Percentiles rank a stretch among this genome's conserved stretches.
These are phyloP conservation scores for Pentamera pediparva DNA, from an alignment of 53 echinoderm and acorn worm genomes.

Conservation along the genomic window DNA sequence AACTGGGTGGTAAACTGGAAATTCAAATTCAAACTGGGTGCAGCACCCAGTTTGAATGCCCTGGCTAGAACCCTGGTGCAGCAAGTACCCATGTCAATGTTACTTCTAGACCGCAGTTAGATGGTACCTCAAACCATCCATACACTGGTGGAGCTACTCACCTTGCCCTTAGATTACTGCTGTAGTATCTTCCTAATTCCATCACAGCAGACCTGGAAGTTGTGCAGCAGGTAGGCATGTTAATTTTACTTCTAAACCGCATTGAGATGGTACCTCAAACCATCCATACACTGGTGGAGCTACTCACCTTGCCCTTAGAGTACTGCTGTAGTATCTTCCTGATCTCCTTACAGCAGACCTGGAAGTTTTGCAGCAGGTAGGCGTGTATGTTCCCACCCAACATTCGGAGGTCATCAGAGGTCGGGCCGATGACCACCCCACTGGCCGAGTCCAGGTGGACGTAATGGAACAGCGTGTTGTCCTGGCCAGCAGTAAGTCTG, in stretches of 20 bases:
- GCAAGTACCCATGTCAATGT: too few relatives aligned
- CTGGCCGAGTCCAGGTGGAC: slow-evolving; percentile 62
- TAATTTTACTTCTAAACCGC: too few relatives aligned
- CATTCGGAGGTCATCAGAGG: slow-evolving; percentile 58
- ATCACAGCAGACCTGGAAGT: slow-evolving; percentile 79
- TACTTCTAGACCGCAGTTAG: too few relatives aligned
- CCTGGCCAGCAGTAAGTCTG: slow-evolving; percentile 81
- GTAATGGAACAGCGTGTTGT: slow-evolving; percentile 91
- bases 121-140: too few relatives aligned
- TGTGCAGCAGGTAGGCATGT: slow-evolving; percentile 68
- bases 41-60: too few relatives aligned
- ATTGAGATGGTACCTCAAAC: too few relatives aligned
- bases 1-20: too few relatives aligned
- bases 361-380: slow-evolving; percentile 73
- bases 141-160: too few relatives aligned
- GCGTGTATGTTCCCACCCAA: slow-evolving; percentile 65
- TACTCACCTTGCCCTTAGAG: slow-evolving; percentile 59
- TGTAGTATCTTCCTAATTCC: slow-evolving; percentile 64
- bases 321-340: slow-evolving; percentile 59
- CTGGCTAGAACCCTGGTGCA: too few relatives aligned
- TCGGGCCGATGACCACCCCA: slow-evolving; percentile 71
- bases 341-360: slow-evolving; percentile 70
- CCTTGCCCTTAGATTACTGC: slow-evolving; percentile 57
- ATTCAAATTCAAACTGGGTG: too few relatives aligned
- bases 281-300: too few relatives aligned